Percentiles rank a stretch among this genome's conserved stretches.
Conservation (phyloP, 2,797 vertebrate species). For the Podarcis siculus region DNA sequence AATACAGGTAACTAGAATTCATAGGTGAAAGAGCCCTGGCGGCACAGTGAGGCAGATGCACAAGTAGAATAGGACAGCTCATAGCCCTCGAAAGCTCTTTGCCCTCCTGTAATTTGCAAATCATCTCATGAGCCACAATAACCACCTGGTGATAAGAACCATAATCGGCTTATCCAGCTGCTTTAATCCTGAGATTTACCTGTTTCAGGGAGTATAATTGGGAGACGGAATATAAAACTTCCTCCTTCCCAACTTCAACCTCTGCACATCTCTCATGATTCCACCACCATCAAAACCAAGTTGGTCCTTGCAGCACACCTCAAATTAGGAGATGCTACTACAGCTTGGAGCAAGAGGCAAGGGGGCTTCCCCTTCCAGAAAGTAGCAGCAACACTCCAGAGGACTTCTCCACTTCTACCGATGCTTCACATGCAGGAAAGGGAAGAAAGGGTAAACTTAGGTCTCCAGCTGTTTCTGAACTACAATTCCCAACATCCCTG, state of each 20-base stretch:
- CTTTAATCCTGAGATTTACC: no score
- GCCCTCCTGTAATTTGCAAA: no score
- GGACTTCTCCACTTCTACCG: not conserved
- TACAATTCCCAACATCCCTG: no score
- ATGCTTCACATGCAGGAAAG: not conserved
- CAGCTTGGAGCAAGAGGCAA: no score
- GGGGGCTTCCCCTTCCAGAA: no score
- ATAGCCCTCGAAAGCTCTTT: no score
- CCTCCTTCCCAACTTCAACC: not conserved
- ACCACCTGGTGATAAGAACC: not conserved
- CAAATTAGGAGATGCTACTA: not conserved
- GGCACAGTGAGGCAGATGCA: not conserved
- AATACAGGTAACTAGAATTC: not conserved
- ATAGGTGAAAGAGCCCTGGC: not conserved
- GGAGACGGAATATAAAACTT: not conserved
- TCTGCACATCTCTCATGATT: not conserved
- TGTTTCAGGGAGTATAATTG: not conserved
- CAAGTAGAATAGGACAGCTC: not conserved
- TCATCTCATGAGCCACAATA: not conserved
- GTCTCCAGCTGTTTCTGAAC: no score
- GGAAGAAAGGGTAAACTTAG: no score
- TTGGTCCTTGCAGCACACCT: not conserved
- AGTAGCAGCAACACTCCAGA: not conserved
- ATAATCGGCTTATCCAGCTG: not conserved
- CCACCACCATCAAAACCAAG: not conserved